Percentiles rank a stretch among this genome's conserved stretches.
These are phyloP conservation scores for Drusus annulatus DNA, from an alignment of 1,140 invertebrate genomes.

Conservation along the genomic window DNA sequence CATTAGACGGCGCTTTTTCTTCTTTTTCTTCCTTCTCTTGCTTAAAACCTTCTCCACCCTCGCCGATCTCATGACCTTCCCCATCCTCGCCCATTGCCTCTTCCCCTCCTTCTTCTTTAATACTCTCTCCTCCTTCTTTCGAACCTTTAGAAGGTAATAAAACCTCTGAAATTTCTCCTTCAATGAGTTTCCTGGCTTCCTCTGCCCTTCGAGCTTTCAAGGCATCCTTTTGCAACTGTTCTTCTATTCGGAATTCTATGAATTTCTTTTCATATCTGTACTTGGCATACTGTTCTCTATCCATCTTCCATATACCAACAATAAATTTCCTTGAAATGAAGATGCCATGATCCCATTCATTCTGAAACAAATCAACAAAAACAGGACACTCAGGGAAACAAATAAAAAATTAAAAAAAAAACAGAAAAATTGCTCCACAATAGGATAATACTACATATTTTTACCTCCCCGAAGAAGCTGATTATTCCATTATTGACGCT, in stretches of 20 bases:
- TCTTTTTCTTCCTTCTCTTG: background rate
- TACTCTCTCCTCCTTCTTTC: background rate
- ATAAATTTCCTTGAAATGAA: slow-evolving; percentile 20
- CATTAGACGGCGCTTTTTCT: background rate
- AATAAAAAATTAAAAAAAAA: background rate
- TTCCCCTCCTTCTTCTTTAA: background rate
- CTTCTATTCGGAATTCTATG: background rate
- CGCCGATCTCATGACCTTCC: background rate
- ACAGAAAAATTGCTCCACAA: background rate
- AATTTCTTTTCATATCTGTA: slow-evolving; percentile 23
- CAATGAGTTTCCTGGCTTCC: slow-evolving; percentile 17
- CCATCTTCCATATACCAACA: slow-evolving; percentile 36
- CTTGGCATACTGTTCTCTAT: slow-evolving; percentile 5
- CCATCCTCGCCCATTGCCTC: background rate
- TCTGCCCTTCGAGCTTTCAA: background rate
- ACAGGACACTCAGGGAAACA: background rate
- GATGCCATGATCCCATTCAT: slow-evolving; percentile 4
- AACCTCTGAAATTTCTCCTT: background rate
- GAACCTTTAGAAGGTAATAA: background rate
- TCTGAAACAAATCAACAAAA: slow-evolving; percentile 11
- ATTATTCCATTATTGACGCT: slow-evolving; percentile 22
- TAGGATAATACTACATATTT: background rate
- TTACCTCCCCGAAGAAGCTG: slow-evolving; percentile 38
- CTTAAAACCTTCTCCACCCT: background rate
- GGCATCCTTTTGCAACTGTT: background rate